phyloP scores from a whole-genome alignment of 2,113 vertebrate genomes.

The Nansenia antarctica region DNA sequence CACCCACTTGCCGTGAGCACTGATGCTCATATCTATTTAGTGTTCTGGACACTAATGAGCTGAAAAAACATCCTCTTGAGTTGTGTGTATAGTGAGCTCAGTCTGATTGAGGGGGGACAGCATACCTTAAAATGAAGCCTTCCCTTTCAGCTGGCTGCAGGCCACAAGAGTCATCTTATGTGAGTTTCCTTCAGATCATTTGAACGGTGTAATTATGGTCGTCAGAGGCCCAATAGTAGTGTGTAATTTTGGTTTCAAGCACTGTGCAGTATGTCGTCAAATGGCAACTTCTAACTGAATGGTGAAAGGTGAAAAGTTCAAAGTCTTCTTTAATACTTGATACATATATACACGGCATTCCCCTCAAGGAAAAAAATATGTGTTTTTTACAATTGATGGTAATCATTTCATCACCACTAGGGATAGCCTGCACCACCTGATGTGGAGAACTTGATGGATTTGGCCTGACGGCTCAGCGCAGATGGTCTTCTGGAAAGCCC shows the following conservation, averaged over 20 bases:
- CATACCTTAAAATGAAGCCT: constrained; percentile 46
- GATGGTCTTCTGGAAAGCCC: constrained; percentile 60
- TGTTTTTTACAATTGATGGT: constrained; percentile 22
- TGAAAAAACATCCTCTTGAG: background rate
- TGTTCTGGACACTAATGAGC: background rate
- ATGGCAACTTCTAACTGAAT: constrained; percentile 58
- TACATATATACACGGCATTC: constrained; percentile 25
- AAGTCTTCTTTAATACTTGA: constrained; percentile 47
- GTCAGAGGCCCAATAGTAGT: constrained; percentile 64
- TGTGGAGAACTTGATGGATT: constrained; percentile 14
- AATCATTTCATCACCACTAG: background rate
- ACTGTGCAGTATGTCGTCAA: constrained; percentile 55
- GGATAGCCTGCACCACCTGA: constrained; percentile 23
- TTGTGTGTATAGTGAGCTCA: background rate
- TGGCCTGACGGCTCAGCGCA: background rate
- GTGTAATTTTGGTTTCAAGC: constrained; percentile 74
- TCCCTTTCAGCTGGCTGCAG: constrained; percentile 40
- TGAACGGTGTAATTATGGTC: constrained; percentile 71
- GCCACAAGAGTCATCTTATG: constrained; percentile 38
- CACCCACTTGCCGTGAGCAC: background rate
- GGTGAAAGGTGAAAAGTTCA: constrained; percentile 72
- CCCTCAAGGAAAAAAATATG: constrained; percentile 18
- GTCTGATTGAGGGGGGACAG: background rate
- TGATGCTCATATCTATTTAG: background rate
- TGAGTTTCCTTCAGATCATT: constrained; percentile 64